Percentiles rank a stretch among this genome's conserved stretches.
Conservation (phyloP, 2,797 vertebrate genomes). For the Poeciliopsis presidionis region DNA sequence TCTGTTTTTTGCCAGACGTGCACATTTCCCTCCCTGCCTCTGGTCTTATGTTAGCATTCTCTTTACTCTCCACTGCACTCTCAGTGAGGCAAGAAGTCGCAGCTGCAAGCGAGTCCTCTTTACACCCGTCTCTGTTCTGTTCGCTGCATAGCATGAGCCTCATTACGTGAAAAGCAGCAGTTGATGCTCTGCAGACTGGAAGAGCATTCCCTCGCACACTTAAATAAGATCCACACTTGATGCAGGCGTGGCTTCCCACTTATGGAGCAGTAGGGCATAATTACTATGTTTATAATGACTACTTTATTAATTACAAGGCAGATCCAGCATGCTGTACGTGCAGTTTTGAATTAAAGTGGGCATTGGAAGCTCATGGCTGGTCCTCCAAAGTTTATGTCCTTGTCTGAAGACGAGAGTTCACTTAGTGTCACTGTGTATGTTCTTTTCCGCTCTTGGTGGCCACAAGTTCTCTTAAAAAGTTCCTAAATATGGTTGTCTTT, state of each 20-base stretch:
- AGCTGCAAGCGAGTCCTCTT: conserved; percentile 47
- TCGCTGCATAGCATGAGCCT: conserved; percentile 30
- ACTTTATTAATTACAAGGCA: conserved; percentile 30
- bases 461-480: conserved; percentile 40
- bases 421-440: conserved; percentile 12
- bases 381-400: conserved; percentile 21
- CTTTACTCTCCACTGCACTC: conserved; percentile 33
- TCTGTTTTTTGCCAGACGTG: conserved; percentile 15
- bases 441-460: conserved; percentile 28
- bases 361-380: not conserved
- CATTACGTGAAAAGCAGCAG: conserved; percentile 44
- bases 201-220: conserved; percentile 37
- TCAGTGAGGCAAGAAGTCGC: conserved; percentile 38
- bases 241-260: conserved; percentile 14
- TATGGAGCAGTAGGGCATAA: conserved; percentile 21
- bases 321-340: conserved; percentile 11
- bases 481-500: conserved; percentile 35
- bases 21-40: conserved; percentile 34
- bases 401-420: conserved; percentile 46
- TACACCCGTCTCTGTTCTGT: conserved; percentile 39
- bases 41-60: conserved; percentile 29
- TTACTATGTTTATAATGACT: conserved; percentile 26
- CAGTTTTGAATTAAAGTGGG: conserved; percentile 16
- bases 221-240: conserved; percentile 30
- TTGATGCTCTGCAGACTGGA: conserved; percentile 46